These are phyloP conservation scores for Heliconius hewitsoni DNA, from an alignment of 1,140 invertebrate genomes.

Conservation along the genomic window DNA sequence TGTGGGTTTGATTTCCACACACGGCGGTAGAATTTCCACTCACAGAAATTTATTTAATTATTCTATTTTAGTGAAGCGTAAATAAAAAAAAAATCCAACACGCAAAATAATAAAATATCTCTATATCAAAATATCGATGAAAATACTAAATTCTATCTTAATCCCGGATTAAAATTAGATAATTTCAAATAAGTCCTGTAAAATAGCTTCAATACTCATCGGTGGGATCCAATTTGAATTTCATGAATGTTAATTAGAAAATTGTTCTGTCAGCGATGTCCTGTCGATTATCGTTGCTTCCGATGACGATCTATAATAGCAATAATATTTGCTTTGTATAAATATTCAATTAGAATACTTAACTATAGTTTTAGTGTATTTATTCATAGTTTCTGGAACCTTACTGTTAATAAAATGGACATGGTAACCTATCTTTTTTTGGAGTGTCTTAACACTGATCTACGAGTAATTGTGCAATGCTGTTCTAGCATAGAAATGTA, in stretches of 20 bases:
- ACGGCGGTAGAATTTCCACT: no score
- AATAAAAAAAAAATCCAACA: not conserved
- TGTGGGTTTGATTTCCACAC: no score
- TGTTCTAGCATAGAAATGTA: no score
- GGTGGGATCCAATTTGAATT: conserved; percentile 55
- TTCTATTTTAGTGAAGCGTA: not conserved
- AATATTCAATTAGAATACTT: not conserved
- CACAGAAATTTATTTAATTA: no score
- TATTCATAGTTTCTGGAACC: no score
- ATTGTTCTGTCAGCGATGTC: conserved; percentile 32
- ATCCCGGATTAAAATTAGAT: conserved; percentile 31
- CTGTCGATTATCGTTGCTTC: conserved; percentile 19
- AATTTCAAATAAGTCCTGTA: conserved; percentile 38
- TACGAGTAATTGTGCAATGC: no score
- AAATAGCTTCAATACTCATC: conserved; percentile 46
- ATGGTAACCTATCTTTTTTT: no score
- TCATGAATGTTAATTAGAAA: conserved; percentile 58
- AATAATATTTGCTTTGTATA: conserved; percentile 12
- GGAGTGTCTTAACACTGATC: no score
- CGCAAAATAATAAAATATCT: not conserved
- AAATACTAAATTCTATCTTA: not conserved
- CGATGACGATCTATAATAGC: not conserved
- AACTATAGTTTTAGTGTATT: not conserved
- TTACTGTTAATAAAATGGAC: no score
- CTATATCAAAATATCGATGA: not conserved